A percentile compares a stretch with the other conserved stretches of the same genome.
Evolutionary conservation across 2,888 invertebrate genomes (phyloP).

Genomic region (Drosophila koepferae): DNA sequence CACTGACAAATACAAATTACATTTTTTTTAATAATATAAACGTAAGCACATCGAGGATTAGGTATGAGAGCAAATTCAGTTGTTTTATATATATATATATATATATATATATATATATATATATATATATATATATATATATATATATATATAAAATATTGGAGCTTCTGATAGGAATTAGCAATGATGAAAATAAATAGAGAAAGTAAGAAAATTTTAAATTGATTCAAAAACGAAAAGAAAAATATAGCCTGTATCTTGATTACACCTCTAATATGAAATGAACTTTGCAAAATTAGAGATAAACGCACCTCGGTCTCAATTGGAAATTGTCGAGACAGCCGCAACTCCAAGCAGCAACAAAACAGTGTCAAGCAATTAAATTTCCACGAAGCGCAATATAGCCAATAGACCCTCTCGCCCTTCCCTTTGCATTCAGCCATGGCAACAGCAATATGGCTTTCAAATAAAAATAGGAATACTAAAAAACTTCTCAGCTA

Average conservation of each 20-base stretch:
- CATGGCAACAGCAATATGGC: constrained; percentile 13
- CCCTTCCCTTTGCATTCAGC: background rate
- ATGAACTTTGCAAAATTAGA: background rate
- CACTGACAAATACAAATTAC: constrained; percentile 47
- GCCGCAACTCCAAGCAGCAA: constrained; percentile 24
- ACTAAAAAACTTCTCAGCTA: constrained; percentile 30
- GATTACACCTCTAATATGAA: constrained; percentile 20
- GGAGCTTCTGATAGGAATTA: background rate
- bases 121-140: no score
- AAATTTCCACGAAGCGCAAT: constrained; percentile 52
- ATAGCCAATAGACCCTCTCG: constrained; percentile 28
- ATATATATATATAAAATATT: background rate
- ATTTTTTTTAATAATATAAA: constrained; percentile 10
- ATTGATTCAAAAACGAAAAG: no score
- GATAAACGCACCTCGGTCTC: constrained; percentile 21
- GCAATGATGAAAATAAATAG: background rate
- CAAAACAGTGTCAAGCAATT: constrained; percentile 33
- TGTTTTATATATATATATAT: no score
- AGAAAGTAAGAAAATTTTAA: background rate
- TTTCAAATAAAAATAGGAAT: constrained; percentile 48
- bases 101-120: no score
- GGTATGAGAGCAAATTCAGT: background rate
- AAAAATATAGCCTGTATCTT: background rate
- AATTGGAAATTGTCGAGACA: constrained; percentile 44
- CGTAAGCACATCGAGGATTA: background rate